Evolutionary conservation across 2,888 invertebrate genomes (phyloP).

Genomic region (Odontocerum albicorne): DNA sequence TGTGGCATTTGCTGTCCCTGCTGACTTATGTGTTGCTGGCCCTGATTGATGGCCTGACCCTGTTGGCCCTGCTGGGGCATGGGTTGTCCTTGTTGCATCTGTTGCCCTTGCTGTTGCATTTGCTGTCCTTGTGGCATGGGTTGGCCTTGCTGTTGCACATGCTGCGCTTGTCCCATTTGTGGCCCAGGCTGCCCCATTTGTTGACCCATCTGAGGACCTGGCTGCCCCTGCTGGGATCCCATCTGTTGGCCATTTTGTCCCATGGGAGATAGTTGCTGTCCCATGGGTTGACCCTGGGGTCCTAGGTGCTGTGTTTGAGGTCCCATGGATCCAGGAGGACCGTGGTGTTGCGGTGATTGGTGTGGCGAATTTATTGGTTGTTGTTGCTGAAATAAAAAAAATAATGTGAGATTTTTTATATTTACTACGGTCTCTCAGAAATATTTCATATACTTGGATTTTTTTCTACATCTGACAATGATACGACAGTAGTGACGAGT

Average conservation of each 20-base stretch:
- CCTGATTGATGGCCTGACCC: conserved; percentile 41
- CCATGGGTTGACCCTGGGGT: conserved; percentile 42
- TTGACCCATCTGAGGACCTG: conserved; percentile 54
- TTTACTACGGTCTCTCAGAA: too few relatives aligned
- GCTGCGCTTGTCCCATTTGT: conserved; percentile 46
- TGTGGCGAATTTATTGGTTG: conserved; percentile 34
- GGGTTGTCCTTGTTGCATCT: conserved; percentile 46
- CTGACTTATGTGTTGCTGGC: conserved; percentile 48
- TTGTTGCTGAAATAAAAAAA: conserved; percentile 15
- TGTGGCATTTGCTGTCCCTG: conserved; percentile 44
- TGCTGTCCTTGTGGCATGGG: conserved; percentile 50
- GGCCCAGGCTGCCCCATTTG: conserved; percentile 47
- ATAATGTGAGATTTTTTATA: too few relatives aligned
- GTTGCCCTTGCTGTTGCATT: conserved; percentile 54
- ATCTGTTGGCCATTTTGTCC: conserved; percentile 44
- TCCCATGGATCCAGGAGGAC: conserved; percentile 33
- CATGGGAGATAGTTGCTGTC: conserved; percentile 35
- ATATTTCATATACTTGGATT: too few relatives aligned
- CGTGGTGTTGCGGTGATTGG: conserved; percentile 38
- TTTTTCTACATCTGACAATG: too few relatives aligned
- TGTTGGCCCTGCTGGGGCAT: conserved; percentile 49
- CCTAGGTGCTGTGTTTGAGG: conserved; percentile 44
- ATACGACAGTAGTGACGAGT: too few relatives aligned
- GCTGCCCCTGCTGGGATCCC: conserved; percentile 51
- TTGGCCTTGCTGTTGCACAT: conserved; percentile 52